Conservation (phyloP, 1,140 invertebrate species). For the Belonocnema kinseyi region DNA sequence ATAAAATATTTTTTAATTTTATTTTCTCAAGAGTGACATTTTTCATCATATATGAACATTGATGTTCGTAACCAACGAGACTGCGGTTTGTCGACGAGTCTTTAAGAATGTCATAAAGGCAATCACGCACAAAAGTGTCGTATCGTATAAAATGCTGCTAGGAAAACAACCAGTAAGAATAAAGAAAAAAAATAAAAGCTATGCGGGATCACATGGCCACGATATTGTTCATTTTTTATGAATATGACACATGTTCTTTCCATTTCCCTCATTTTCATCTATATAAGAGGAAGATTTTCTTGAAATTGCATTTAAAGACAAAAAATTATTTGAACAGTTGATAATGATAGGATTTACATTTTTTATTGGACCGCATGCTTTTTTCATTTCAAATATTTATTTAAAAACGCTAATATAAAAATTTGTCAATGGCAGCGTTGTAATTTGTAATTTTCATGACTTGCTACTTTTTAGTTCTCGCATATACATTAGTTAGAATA, state of each 20-base stretch:
- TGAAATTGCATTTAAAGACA: too few species aligned
- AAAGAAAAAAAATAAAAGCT: neutral
- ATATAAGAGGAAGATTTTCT: too few species aligned
- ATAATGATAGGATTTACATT: too few species aligned
- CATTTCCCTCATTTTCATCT: neutral
- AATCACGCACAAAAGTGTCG: conserved; percentile 28
- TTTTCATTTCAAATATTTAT: neutral
- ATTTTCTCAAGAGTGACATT: neutral
- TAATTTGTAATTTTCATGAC: too few species aligned
- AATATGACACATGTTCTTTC: too few species aligned
- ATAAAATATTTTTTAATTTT: neutral
- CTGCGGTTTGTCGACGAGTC: conserved; percentile 23
- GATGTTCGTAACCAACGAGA: conserved; percentile 9
- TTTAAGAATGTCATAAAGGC: conserved; percentile 24
- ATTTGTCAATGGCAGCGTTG: neutral
- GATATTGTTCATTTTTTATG: too few species aligned
- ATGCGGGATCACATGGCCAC: neutral
- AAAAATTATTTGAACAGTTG: too few species aligned
- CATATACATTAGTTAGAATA: too few species aligned
- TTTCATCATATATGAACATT: conserved; percentile 21
- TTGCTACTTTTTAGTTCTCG: too few species aligned
- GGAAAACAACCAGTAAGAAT: conserved; percentile 14
- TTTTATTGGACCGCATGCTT: neutral
- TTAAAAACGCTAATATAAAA: neutral
- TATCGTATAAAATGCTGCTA: conserved; percentile 19